Evolutionary conservation across 2,113 vertebrate species (phyloP), one percentile per base, ranked within the genome.

Genomic region (Ptychochromis oligacanthus): DNA sequence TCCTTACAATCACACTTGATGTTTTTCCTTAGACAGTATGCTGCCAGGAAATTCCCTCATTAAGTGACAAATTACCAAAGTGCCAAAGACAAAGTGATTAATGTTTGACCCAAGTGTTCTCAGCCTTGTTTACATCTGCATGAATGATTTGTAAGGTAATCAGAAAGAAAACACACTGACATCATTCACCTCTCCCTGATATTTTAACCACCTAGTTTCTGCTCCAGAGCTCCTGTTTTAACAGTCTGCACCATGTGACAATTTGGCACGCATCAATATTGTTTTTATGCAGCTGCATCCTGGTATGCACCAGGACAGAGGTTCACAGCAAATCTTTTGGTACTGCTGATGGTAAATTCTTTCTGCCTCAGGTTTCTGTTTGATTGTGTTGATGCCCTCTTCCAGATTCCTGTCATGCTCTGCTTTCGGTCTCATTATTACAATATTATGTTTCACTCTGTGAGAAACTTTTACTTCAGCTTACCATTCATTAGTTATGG

Each of bases 321-420:
- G 83, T 24, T 75, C 14, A 22, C 38, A n/a, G 26, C 12, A n/a
- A 75, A 79, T 24, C 56, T 84, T 49, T 81, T 75, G 38, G 43
- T 11, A 15, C 31, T 55, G 61, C 64, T 59, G n/a, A n/a, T n/a
- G 61, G n/a, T 79, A 54, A 87, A 84, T 67, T 36, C 14, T 20
- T 62, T 46, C 67, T 70, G n/a, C 70, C 67, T 83, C 65, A 22
- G 64, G 59, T 87, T 79, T 79, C 80, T 79, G 67, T 59, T 54
- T 24, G 3, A 31, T 40, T 38, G 18, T 2, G 36, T 5, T 8
- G 5, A 54, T 9, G 0, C 5, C 70, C 75, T 90, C 83, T 86
- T 85, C 64, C 87, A 86, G 79, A 90, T 85, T 92, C 88, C 77
- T 75, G 64, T 18, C 77, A 67, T 20, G 58, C 79, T 87, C 54